These are phyloP conservation scores for Gambelia wislizenii DNA, from an alignment of 2,797 vertebrate genomes.

Conservation along the genomic window DNA sequence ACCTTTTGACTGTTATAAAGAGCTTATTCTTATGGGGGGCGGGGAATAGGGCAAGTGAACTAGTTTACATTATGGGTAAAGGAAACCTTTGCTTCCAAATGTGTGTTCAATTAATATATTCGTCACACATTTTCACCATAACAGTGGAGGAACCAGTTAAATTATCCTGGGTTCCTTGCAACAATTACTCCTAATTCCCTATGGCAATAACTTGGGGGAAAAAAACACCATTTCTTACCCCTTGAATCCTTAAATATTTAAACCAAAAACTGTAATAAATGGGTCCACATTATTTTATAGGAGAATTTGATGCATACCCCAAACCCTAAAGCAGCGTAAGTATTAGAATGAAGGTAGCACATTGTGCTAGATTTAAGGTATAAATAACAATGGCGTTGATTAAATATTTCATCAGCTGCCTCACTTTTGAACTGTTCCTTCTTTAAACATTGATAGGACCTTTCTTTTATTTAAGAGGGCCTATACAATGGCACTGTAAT, in stretches of 20 bases:
- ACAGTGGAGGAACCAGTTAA: background rate
- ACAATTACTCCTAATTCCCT: conserved; percentile 21
- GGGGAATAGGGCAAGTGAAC: conserved; percentile 33
- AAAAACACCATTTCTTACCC: background rate
- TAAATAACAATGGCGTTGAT: conserved; percentile 61
- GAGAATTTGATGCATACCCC: conserved; percentile 26
- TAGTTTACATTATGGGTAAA: background rate
- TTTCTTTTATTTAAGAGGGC: conserved; percentile 70
- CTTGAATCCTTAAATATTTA: conserved; percentile 18
- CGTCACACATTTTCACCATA: conserved; percentile 22
- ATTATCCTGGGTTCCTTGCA: conserved; percentile 1
- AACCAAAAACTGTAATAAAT: conserved; percentile 12
- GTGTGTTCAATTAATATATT: conserved; percentile 30
- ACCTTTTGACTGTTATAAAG: conserved; percentile 15
- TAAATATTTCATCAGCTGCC: conserved; percentile 74
- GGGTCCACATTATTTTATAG: background rate
- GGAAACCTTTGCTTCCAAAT: conserved; percentile 37
- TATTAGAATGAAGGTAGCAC: conserved; percentile 54
- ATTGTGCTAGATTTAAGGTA: conserved; percentile 45
- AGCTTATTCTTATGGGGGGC: conserved; percentile 16
- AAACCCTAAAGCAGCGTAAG: conserved; percentile 23
- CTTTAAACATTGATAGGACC: conserved; percentile 68
- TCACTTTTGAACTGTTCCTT: conserved; percentile 63
- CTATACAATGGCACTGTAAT: conserved; percentile 67
- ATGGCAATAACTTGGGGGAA: background rate